Evolutionary conservation across 2,113 vertebrate species (phyloP).

Genomic region (Rhinoderma darwinii): DNA sequence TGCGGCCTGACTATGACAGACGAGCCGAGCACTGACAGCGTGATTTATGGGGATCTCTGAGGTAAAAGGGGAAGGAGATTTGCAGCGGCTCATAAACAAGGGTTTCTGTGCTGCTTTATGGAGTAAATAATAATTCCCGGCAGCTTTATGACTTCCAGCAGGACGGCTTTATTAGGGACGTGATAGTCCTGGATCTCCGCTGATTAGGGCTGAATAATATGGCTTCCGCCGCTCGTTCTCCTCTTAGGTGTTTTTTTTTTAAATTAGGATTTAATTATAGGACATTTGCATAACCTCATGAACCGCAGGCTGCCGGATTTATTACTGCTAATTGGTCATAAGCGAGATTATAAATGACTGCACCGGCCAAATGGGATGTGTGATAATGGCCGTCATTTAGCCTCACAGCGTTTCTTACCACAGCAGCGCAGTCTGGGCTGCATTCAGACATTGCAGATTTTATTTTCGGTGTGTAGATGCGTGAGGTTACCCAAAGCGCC

Average conservation of each 20-base stretch:
- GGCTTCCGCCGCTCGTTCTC: neutral
- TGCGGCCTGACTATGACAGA: neutral
- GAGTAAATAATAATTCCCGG: conserved; percentile 39
- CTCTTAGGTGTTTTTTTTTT: neutral
- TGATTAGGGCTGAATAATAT: neutral
- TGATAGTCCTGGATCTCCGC: neutral
- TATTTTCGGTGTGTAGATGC: too few relatives aligned
- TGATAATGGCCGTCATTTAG: neutral
- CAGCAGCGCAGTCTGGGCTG: neutral
- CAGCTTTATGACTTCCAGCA: conserved; percentile 20
- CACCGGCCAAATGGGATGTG: neutral
- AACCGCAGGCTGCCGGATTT: neutral
- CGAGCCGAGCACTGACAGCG: neutral
- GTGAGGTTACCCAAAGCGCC: too few relatives aligned
- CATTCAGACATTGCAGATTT: too few relatives aligned
- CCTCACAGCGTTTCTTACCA: too few relatives aligned
- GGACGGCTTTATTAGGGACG: conserved; percentile 28
- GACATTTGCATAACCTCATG: conserved; percentile 22
- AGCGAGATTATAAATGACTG: neutral
- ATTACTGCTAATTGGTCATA: neutral
- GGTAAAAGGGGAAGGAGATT: conserved; percentile 13
- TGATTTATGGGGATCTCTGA: conserved; percentile 22
- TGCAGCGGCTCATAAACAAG: conserved; percentile 11
- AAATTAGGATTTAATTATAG: conserved; percentile 23
- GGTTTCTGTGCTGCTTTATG: conserved; percentile 12